Percentiles rank a stretch among this genome's conserved stretches.
Evolutionary conservation across 2,797 vertebrate species (phyloP).

Genomic region (Cephalopachus bancanus): DNA sequence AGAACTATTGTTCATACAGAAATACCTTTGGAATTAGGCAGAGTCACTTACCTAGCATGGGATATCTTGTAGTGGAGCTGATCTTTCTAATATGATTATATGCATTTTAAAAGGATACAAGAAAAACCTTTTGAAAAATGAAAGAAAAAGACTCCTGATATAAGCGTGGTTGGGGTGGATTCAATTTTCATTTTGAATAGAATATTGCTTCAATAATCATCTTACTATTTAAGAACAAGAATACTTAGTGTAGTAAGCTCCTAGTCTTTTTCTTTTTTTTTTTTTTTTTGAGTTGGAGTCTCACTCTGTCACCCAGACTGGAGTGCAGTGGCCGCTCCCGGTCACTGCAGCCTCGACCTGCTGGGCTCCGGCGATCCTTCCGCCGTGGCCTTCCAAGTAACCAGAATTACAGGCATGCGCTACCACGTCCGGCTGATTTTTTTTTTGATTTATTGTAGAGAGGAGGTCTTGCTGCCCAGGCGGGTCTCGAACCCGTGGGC

Average conservation of each 20-base stretch:
- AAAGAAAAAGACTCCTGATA: conserved; percentile 81
- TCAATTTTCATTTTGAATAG: conserved; percentile 85
- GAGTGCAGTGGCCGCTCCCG: too few species aligned
- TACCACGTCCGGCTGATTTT: too few species aligned
- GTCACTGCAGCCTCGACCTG: too few species aligned
- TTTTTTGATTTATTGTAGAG: too few species aligned
- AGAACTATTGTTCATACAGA: neutral
- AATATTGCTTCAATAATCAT: conserved; percentile 81
- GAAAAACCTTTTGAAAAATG: conserved; percentile 17
- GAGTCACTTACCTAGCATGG: neutral
- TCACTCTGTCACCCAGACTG: too few species aligned
- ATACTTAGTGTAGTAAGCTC: conserved; percentile 81
- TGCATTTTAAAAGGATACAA: conserved; percentile 59
- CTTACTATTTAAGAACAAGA: conserved; percentile 81
- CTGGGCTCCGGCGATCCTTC: too few species aligned
- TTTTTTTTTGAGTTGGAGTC: too few species aligned
- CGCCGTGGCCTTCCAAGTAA: too few species aligned
- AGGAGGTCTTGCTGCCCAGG: too few species aligned
- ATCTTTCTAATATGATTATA: conserved; percentile 68
- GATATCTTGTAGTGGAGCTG: conserved; percentile 1
- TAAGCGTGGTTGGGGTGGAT: conserved; percentile 80
- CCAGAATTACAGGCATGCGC: too few species aligned
- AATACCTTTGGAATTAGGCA: neutral
- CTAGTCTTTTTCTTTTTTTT: too few species aligned
- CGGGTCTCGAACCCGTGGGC: too few species aligned